Conservation (phyloP, 2,797 vertebrate genomes). For the Onychomys arenicola region DNA sequence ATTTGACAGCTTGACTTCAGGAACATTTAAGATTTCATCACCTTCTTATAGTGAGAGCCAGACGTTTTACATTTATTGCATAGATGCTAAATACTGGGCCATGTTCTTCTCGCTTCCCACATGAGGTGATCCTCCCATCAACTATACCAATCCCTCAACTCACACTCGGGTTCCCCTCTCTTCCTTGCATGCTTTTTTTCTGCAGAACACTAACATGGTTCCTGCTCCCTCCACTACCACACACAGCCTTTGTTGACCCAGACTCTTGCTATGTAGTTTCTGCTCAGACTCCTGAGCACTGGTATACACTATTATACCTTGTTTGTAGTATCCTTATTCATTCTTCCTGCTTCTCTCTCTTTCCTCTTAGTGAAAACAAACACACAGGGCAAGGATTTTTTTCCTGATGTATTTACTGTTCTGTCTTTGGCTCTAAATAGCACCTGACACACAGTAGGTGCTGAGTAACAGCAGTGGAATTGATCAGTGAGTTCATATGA, state of each 20-base stretch:
- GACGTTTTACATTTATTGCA: neutral
- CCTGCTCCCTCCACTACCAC: neutral
- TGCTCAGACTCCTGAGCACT: neutral
- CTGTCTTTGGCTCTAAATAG: neutral
- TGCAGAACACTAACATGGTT: neutral
- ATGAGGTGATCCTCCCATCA: neutral
- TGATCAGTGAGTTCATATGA: neutral
- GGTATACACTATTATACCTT: neutral
- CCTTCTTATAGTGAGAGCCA: neutral
- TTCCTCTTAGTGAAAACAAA: neutral
- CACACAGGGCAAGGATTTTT: neutral
- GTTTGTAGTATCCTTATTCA: neutral
- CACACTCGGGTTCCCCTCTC: neutral
- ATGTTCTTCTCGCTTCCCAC: neutral
- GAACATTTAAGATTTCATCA: neutral
- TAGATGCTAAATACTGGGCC: too few species aligned
- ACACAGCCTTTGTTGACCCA: neutral
- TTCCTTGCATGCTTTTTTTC: slow-evolving; percentile 6
- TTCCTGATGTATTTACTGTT: neutral
- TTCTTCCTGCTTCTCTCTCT: neutral
- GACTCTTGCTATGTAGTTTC: neutral
- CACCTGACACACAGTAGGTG: neutral
- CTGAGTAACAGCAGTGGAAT: neutral
- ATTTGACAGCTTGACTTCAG: neutral
- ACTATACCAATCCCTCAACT: neutral